A percentile compares a stretch with the other conserved stretches of the same genome.
Conservation (phyloP, 2,888 invertebrate species). For the Therioaphis trifolii region DNA sequence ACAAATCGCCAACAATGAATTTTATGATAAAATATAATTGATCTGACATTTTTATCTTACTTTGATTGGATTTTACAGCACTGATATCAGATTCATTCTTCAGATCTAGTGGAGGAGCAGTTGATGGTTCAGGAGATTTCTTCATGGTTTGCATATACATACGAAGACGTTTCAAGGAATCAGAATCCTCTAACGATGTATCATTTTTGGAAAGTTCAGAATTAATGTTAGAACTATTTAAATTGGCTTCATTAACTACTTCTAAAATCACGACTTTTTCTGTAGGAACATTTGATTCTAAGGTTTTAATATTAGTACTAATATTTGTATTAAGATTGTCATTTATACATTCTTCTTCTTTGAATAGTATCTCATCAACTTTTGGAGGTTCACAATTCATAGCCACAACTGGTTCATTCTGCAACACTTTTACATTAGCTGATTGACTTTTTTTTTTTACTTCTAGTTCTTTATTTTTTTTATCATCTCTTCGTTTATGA, state of each 20-base stretch:
- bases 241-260: constrained; percentile 1
- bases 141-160: constrained; percentile 52
- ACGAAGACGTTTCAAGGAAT: constrained; percentile 53
- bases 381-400: constrained; percentile 3
- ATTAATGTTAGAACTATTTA: background rate
- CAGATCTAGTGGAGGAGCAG: background rate
- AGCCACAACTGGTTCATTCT: background rate
- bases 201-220: constrained; percentile 39
- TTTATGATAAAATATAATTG: constrained; percentile 46
- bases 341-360: background rate
- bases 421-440: constrained; percentile 6
- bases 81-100: constrained; percentile 24
- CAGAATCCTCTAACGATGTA: constrained; percentile 48
- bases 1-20: constrained; percentile 50
- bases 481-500: constrained; percentile 62
- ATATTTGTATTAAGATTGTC: background rate
- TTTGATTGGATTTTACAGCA: constrained; percentile 46
- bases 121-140: constrained; percentile 42
- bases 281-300: constrained; percentile 10
- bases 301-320: constrained; percentile 15
- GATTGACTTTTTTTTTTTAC: constrained; percentile 21
- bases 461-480: constrained; percentile 53
- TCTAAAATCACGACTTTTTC: background rate
- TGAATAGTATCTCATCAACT: background rate
- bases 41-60: constrained; percentile 57